Base-by-base conservation (phyloP, 2,797 vertebrate species). In the Oreortyx pictus region DNA sequence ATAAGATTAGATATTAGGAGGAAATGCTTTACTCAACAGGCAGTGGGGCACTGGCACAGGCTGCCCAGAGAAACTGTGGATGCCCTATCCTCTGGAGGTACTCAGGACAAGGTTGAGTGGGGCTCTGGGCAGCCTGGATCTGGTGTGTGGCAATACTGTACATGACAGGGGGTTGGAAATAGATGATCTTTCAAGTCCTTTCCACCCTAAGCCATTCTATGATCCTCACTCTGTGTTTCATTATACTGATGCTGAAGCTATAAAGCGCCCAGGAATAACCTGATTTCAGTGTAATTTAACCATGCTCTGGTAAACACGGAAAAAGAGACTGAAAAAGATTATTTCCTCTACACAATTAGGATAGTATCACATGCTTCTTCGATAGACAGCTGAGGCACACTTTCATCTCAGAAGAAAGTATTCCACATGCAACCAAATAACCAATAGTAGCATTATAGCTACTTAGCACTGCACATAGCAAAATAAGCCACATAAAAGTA, bases 381-480 rank as follows among this genome's bases (percentile, higher is more conserved):
- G 81, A 83, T 23, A 89, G 49, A 72, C 33, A 74, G 65, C 47
- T 80, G 78, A 90, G 64, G 27, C 39, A 82, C 14, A 46, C 41
- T 89, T 92, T 60, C 33, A 73, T 75, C 59, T 73, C 65, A 80
- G 65, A 86, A 90, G 60, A 7, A 93, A 78, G 24, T 31, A 84
- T 95, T 95, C 71, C 76, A 61, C 1, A 91, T 67, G 25, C 71
- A 87, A 72, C 25, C 71, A 31, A 89, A 68, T 41, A 41, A 87
- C 49, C 17, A 33, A 6, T 3, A 8, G 50, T 25, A 86, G 50
- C 6, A 46, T 54, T 86, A 49, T 44, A 82, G 24, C 27, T 67
- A 47, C 81, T 91, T 64, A 84, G 4, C 13, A 62, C 57, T 60
- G 52, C 67, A 62, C n/a, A 50, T 62, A 85, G 33, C 56, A 71